Base-by-base conservation (phyloP, 2,888 invertebrate genomes). In the Reticulitermes lucifugus region DNA sequence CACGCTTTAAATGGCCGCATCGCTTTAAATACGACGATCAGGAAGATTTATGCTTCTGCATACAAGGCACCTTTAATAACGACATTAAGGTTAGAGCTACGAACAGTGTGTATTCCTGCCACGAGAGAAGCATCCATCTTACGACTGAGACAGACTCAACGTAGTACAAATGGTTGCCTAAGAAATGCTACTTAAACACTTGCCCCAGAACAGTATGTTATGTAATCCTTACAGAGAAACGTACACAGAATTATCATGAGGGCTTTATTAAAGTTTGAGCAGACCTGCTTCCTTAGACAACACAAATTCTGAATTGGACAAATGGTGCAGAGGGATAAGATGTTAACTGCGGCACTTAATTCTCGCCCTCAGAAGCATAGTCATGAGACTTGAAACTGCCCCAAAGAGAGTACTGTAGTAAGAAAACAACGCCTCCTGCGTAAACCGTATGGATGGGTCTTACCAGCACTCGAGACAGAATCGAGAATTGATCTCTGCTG, bases 161-260 rank as follows among this genome's bases (percentile, higher is more conserved):
- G 41, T 25, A 73, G 41, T 41, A 73, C 18, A 73, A 73, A 73
- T 73, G 73, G 73, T 41, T 21, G 41, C 35, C 6, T 73, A 73
- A 73, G 73, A 73, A 73, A 73, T 29, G 41, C 41, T 41, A 73
- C 73, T 73, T 73, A 73, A 73, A n/a, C 46, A 14, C 73, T 73
- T 41, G 14, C 7, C 1, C 12, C 73, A 21, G 18, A 41, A 41
- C 41, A 22, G 18, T 73, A 41, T 41, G 41, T 18, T 35, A 41
- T 41, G 14, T 73, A 41, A 73, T 73, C 73, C 73, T 65, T 41
- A 25, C 71, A 10, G 71, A n/a, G 73, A 73, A 65, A 65, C 65
- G 73, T 73, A 73, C 21, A 73, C 73, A 73, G 41, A 41, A 73
- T 73, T 73, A 73, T 73, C 73, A 73, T 73, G 25, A 73, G 41